A percentile compares a stretch with the other conserved stretches of the same genome.
phyloP scores from a whole-genome alignment of 2,888 invertebrate species.

The Agrochola lychnidis region DNA sequence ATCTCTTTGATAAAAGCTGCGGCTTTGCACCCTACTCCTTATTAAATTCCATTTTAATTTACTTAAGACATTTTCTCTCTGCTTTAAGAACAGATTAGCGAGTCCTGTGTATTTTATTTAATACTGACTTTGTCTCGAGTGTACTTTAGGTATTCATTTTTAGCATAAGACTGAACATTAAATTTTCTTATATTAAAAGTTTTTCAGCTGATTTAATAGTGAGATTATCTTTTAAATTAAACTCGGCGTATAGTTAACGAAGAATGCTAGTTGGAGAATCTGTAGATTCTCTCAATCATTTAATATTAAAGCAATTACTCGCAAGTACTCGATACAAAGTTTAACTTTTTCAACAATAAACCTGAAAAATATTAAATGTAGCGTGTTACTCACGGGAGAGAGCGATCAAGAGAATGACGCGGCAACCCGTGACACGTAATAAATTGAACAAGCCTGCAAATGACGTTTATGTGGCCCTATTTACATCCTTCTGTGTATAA shows the following conservation, averaged over 20 bases:
- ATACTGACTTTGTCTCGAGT: slow-evolving; percentile 17
- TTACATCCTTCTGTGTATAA: slow-evolving; percentile 55
- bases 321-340: slow-evolving; percentile 12
- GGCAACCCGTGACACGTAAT: slow-evolving; percentile 53
- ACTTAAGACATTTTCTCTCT: slow-evolving; percentile 33
- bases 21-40: slow-evolving; percentile 38
- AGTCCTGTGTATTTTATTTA: slow-evolving; percentile 42
- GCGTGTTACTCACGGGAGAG: slow-evolving; percentile 19
- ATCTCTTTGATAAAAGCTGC: slow-evolving; percentile 56
- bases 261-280: background rate
- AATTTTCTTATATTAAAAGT: slow-evolving; percentile 11
- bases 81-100: slow-evolving; percentile 34
- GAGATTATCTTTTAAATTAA: slow-evolving; percentile 26
- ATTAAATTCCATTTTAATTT: slow-evolving; percentile 62
- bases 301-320: slow-evolving; percentile 1
- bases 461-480: slow-evolving; percentile 59
- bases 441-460: slow-evolving; percentile 56
- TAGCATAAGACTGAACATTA: slow-evolving; percentile 21
- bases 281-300: slow-evolving; percentile 12
- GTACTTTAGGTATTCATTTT: slow-evolving; percentile 24
- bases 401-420: slow-evolving; percentile 52
- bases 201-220: slow-evolving; percentile 35
- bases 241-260: slow-evolving; percentile 1
- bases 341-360: slow-evolving; percentile 28
- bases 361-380: slow-evolving; percentile 22